phyloP scores from a whole-genome alignment of 2,797 vertebrate genomes.

The Lophius americanus region DNA sequence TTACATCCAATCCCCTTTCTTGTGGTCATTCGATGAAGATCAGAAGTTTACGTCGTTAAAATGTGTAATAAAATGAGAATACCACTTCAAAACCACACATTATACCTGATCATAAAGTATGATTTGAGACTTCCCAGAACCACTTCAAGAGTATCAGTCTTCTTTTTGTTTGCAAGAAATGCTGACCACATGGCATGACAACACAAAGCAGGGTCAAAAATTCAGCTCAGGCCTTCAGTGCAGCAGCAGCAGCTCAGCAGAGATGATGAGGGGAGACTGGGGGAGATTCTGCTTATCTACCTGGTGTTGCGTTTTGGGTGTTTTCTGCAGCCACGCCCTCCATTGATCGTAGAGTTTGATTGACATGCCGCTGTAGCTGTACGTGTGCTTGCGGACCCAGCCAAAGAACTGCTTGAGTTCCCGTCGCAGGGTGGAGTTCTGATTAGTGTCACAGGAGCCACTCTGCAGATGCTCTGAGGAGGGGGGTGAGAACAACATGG shows the following conservation, averaged over 20 bases:
- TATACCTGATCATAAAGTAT: conserved; percentile 68
- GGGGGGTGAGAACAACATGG: not conserved
- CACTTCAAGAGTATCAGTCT: conserved; percentile 43
- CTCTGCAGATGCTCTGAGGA: conserved; percentile 75
- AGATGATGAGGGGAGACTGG: conserved; percentile 14
- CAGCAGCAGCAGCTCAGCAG: conserved; percentile 26
- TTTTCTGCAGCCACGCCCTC: conserved; percentile 96
- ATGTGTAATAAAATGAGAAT: conserved; percentile 67
- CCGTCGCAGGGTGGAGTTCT: conserved; percentile 90
- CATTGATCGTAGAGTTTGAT: conserved; percentile 98
- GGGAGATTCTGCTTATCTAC: conserved; percentile 82
- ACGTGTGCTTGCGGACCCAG: conserved; percentile 93
- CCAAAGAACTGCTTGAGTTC: conserved; percentile 96
- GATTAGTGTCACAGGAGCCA: conserved; percentile 81
- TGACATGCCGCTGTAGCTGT: conserved; percentile 91
- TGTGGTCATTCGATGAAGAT: conserved; percentile 71
- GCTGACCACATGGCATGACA: conserved; percentile 60
- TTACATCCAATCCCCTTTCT: conserved; percentile 59
- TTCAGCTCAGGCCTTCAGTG: conserved; percentile 45
- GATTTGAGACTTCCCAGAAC: conserved; percentile 60
- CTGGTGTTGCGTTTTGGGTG: conserved; percentile 93
- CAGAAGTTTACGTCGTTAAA: conserved; percentile 66
- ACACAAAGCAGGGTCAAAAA: conserved; percentile 50
- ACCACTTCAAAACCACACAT: conserved; percentile 60
- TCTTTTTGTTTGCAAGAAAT: conserved; percentile 63